Conservation (phyloP, 2,888 invertebrate species). For the Morinoia aosen region DNA sequence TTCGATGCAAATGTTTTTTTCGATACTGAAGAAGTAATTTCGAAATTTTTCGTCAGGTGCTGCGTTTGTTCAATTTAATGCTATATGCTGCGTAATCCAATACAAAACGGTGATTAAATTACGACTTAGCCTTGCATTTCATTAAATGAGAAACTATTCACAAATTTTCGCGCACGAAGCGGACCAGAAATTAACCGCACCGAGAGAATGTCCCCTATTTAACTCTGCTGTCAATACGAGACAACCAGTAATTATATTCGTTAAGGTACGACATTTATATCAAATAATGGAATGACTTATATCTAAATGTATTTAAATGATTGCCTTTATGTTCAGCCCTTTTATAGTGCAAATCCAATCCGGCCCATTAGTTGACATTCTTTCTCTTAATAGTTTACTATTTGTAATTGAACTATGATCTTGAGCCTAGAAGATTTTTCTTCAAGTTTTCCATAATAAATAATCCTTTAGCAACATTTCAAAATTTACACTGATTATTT, state of each 20-base stretch:
- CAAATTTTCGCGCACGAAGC: neutral
- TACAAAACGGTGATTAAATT: too few relatives aligned
- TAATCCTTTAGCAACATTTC: neutral
- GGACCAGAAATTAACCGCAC: neutral
- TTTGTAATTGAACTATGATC: neutral
- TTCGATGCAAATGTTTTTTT: too few relatives aligned
- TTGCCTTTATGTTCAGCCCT: neutral
- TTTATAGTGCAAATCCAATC: too few relatives aligned
- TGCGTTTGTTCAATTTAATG: too few relatives aligned
- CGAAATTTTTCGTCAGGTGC: too few relatives aligned
- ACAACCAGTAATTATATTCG: neutral
- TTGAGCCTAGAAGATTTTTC: neutral
- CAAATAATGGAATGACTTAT: neutral
- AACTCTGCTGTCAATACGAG: neutral
- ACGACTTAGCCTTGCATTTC: too few relatives aligned
- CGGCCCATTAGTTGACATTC: too few relatives aligned
- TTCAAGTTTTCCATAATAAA: neutral
- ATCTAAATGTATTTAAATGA: neutral
- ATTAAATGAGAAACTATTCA: neutral
- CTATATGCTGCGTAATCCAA: too few relatives aligned
- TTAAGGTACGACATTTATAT: neutral
- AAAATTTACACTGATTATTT: neutral
- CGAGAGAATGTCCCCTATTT: neutral
- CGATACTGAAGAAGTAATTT: too few relatives aligned
- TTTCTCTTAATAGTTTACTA: neutral